Base-by-base conservation (phyloP, 2,888 invertebrate species). In the Pammene aurita region DNA sequence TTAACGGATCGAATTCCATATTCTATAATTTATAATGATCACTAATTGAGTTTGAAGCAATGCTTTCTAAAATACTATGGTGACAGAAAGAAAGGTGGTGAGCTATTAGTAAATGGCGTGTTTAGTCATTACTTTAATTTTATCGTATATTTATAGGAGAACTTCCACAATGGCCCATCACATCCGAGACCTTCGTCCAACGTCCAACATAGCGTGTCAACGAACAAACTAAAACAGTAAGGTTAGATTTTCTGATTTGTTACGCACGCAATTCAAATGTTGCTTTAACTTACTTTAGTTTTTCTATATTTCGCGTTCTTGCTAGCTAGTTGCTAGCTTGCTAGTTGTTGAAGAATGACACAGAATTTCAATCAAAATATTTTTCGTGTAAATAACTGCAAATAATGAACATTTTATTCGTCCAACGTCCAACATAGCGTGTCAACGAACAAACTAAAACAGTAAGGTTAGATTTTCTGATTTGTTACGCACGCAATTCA, bases 121-220 rank as follows among this genome's bases (percentile, higher is more conserved):
- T 41, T 62, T 50, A n/a, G 55, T 44, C 16, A 55, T 55, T 63
- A 54, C 26, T 34, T 26, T 16, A 42, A 57, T 26, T 44, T 63
- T 63, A 44, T 48, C 34, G 50, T 52, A 52, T 63, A 64, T 68
- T 58, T 64, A 68, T 58, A 64, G 57, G 50, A 35, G 18, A 35
- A 58, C 52, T 58, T 50, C 38, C 9, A 41, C 44, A 26, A 68
- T 54, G 38, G 38, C 14, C 11, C 42, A 16, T 64, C 64, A 68
- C 42, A 68, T 46, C 16, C 14, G 14, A 44, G 14, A 26, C 38
- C 14, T 26, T 18, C 35, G 52, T 57, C 18, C n/a, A 62, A 35
- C 52, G 38, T 58, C 18, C n/a, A 62, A 44, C 52, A 46, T 58
- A 44, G 52, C 63, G 44, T 16, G 10, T 44, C n/a, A n/a, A n/a